These are phyloP conservation scores for Eciton burchellii DNA, from an alignment of 1,140 invertebrate genomes.

Conservation along the genomic window DNA sequence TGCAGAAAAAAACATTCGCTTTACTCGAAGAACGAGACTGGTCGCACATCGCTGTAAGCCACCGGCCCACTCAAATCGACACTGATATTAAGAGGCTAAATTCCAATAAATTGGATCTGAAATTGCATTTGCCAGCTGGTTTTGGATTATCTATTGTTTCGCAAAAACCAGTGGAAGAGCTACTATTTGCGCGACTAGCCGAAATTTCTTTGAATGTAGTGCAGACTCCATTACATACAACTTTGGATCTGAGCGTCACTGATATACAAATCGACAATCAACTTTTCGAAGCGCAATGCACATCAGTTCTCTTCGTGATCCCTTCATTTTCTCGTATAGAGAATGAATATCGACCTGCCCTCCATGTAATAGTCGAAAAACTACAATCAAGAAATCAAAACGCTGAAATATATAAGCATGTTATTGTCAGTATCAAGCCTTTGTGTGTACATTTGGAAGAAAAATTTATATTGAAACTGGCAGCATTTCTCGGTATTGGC, in stretches of 20 bases:
- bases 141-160: conserved; percentile 95
- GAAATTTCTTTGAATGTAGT: conserved; percentile 90
- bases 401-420: conserved; percentile 90
- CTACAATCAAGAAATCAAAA: conserved; percentile 90
- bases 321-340: conserved; percentile 82
- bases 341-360: conserved; percentile 86
- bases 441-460: conserved; percentile 95
- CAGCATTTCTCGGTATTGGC: conserved; percentile 88
- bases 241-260: conserved; percentile 90
- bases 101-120: conserved; percentile 87
- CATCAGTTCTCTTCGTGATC: conserved; percentile 92
- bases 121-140: conserved; percentile 88
- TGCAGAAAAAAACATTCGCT: conserved; percentile 84
- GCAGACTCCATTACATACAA: conserved; percentile 86
- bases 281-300: conserved; percentile 93
- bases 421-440: conserved; percentile 93
- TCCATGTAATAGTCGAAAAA: conserved; percentile 89
- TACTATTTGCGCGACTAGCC: conserved; percentile 92
- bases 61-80: conserved; percentile 83
- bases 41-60: conserved; percentile 86
- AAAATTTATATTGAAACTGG: conserved; percentile 93
- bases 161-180: conserved; percentile 92
- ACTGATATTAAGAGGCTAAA: conserved; percentile 67
- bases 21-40: conserved; percentile 86
- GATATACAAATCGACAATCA: conserved; percentile 97